Evolutionary conservation across 2,113 vertebrate species (phyloP).

Genomic region (Irena cyanogastra): DNA sequence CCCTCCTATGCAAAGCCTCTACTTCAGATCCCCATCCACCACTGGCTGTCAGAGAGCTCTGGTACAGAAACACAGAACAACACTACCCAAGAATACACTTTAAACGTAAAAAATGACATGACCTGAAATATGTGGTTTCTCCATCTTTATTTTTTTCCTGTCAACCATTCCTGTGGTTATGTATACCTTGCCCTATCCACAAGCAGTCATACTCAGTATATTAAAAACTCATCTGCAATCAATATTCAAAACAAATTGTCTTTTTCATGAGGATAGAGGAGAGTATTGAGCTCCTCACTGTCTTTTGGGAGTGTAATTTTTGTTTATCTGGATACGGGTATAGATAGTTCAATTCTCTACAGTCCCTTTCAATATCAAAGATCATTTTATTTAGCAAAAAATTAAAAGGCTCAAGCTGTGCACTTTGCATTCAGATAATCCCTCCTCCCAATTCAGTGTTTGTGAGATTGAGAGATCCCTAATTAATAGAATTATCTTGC

Average conservation of each 20-base stretch:
- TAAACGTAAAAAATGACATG: not conserved
- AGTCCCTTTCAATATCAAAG: slow-evolving; percentile 12
- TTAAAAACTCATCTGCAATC: not conserved
- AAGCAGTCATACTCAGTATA: not conserved
- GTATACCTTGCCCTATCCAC: not conserved
- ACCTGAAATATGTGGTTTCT: not conserved
- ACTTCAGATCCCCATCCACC: not conserved
- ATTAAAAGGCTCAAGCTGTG: slow-evolving; percentile 46
- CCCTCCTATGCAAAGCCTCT: not conserved
- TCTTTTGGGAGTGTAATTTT: not conserved
- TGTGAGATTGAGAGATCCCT: slow-evolving; percentile 37
- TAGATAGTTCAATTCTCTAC: slow-evolving; percentile 17
- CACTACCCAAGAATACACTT: not conserved
- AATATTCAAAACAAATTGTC: slow-evolving; percentile 9
- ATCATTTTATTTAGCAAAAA: slow-evolving; percentile 48
- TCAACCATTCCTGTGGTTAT: not conserved
- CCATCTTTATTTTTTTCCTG: not conserved
- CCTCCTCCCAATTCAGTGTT: not conserved
- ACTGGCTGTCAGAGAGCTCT: not conserved
- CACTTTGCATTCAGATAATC: slow-evolving; percentile 31
- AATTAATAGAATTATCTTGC: slow-evolving; percentile 58
- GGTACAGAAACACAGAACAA: not conserved
- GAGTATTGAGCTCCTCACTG: slow-evolving; percentile 10
- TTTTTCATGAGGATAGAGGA: slow-evolving; percentile 9
- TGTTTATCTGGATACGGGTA: slow-evolving; percentile 24